Evolutionary conservation across 2,113 vertebrate species (phyloP), one percentile per base, ranked within the genome.

Genomic region (Cynoglossus semilaevis): DNA sequence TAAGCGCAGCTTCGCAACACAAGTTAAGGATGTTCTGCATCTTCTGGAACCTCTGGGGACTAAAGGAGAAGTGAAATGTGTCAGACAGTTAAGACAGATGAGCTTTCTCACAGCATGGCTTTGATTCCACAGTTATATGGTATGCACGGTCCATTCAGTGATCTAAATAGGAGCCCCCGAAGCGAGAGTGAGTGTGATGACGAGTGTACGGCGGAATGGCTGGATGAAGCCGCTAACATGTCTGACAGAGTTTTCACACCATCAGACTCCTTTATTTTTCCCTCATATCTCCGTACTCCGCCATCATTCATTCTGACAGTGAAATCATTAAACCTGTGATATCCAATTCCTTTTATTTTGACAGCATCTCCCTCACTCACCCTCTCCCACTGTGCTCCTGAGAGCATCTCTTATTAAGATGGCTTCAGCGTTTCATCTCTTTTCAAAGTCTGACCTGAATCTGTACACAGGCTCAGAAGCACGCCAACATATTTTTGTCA

Each of bases 301-400:
- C 76, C 72, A 82, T 89, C 86, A 89, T 88, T 87, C 83, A 82
- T 74, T 76, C 82, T 87, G 87, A 87, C 83, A 85, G 80, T 81
- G 82, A 75, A 88, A 87, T 82, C 84, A 88, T 90, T 89, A 89
- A 81, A 89, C 72, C 80, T 88, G 83, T 88, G 88, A 89, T 85
- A 81, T 88, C 70, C 79, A 79, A 87, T 85, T 86, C 74, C 76
- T 84, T 89, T 87, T 85, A 87, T 88, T 86, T 83, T 88, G 81
- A 87, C 84, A 79, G 81, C 79, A 59, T 79, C 77, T 80, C 71
- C 63, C 74, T 70, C 56, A 36, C 62, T 48, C 51, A 29, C 51
- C 49, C 52, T 57, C 58, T 78, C 72, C 67, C 80, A 72, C 67
- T 15, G 47, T 57, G 72, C 85, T 84, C 77, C 72, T 70, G 76